These are phyloP conservation scores for Hemibagrus guttatus DNA, from an alignment of 2,797 vertebrate species.

Conservation along the genomic window DNA sequence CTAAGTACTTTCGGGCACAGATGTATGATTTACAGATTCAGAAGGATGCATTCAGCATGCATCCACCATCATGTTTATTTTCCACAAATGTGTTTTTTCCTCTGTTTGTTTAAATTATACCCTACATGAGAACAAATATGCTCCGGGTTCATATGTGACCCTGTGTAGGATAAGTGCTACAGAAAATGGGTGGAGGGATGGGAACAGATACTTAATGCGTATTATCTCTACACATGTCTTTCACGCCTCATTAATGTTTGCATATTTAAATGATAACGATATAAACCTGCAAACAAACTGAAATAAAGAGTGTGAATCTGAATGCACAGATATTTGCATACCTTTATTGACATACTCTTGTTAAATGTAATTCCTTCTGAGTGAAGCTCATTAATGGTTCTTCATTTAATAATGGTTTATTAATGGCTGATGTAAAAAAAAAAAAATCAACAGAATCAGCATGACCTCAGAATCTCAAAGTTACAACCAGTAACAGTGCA, in stretches of 20 bases:
- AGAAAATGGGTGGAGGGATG: too few relatives aligned
- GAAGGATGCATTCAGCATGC: not conserved
- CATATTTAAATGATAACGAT: not conserved
- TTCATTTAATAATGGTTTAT: not conserved
- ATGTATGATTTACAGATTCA: slow-evolving; percentile 20
- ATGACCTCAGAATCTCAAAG: not conserved
- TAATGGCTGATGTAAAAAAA: not conserved
- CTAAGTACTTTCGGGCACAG: not conserved
- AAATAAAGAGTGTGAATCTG: not conserved
- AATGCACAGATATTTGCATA: not conserved
- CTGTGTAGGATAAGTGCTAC: too few relatives aligned
- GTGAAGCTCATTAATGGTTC: not conserved
- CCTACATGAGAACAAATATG: not conserved
- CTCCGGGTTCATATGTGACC: too few relatives aligned
- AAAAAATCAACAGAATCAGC: not conserved
- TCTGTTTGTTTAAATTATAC: not conserved
- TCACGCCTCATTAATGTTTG: not conserved
- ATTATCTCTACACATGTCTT: not conserved
- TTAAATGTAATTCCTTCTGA: not conserved
- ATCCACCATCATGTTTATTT: not conserved
- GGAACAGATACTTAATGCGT: not conserved
- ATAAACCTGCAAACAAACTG: not conserved
- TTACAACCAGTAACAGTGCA: not conserved
- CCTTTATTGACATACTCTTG: not conserved
- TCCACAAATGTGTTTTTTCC: not conserved